Percentiles rank a stretch among this genome's conserved stretches.
Conservation (phyloP, 2,888 invertebrate genomes). For the Drosophila subsilvestris region DNA sequence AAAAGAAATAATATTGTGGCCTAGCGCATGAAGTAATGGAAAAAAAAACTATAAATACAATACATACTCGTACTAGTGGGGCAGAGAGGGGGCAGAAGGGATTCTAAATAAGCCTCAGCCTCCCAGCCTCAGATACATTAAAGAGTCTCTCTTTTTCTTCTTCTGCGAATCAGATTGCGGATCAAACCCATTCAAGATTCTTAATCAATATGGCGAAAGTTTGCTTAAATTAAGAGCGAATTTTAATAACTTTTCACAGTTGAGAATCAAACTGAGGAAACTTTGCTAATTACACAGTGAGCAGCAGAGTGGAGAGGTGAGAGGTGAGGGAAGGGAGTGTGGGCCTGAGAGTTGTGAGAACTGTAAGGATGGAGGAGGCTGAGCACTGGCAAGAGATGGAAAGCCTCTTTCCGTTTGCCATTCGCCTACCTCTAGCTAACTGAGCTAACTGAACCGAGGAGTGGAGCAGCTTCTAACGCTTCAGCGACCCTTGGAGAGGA, state of each 20-base stretch:
- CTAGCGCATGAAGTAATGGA: slow-evolving; percentile 14
- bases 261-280: slow-evolving; percentile 39
- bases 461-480: background rate
- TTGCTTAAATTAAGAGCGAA: slow-evolving; percentile 33
- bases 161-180: slow-evolving; percentile 3
- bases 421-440: slow-evolving; percentile 11
- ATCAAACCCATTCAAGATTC: slow-evolving; percentile 21
- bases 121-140: background rate
- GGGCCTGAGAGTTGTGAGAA: background rate
- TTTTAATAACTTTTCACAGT: slow-evolving; percentile 39
- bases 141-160: background rate
- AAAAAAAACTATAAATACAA: slow-evolving; percentile 51
- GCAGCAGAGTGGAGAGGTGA: slow-evolving; percentile 2
- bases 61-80: slow-evolving; percentile 9
- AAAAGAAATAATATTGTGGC: slow-evolving; percentile 45
- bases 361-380: background rate
- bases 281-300: slow-evolving; percentile 47
- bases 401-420: background rate
- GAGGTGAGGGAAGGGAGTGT: no score
- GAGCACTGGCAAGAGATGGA: background rate
- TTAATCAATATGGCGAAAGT: slow-evolving; percentile 39
- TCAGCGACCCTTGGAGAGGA: slow-evolving; percentile 2
- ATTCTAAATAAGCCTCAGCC: no score
- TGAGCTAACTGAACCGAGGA: slow-evolving; percentile 41
- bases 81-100: background rate